Evolutionary conservation across 2,797 vertebrate genomes (phyloP).

Genomic region (Threskiornis aethiopicus): DNA sequence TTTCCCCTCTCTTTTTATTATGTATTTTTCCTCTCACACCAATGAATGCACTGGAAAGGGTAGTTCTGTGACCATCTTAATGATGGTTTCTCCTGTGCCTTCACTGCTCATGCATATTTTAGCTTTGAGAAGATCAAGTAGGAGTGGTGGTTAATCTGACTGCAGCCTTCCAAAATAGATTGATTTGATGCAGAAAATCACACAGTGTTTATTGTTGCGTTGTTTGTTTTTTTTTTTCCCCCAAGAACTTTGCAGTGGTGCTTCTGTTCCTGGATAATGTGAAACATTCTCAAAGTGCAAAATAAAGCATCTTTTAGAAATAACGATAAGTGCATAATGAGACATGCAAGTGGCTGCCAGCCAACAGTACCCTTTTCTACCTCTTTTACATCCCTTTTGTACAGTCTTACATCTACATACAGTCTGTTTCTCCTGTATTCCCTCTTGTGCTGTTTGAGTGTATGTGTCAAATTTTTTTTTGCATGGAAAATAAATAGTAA

Average conservation of each 20-base stretch:
- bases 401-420: background rate
- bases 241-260: background rate
- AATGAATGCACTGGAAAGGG: background rate
- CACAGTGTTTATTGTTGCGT: background rate
- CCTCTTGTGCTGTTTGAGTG: background rate
- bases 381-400: background rate
- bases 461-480: background rate
- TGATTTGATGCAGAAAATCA: background rate
- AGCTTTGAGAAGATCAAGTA: background rate
- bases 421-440: background rate
- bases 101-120: background rate
- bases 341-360: background rate
- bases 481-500: background rate
- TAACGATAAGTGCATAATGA: background rate
- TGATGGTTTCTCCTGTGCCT: background rate
- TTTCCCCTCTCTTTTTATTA: rapidly evolving
- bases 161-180: background rate
- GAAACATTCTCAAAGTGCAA: background rate
- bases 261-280: background rate
- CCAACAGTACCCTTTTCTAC: background rate
- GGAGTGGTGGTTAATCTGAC: background rate
- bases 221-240: background rate
- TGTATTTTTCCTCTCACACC: background rate
- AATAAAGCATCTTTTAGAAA: background rate
- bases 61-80: background rate